Conservation (phyloP, 2,797 vertebrate genomes). For the Enteromius treurensis region DNA sequence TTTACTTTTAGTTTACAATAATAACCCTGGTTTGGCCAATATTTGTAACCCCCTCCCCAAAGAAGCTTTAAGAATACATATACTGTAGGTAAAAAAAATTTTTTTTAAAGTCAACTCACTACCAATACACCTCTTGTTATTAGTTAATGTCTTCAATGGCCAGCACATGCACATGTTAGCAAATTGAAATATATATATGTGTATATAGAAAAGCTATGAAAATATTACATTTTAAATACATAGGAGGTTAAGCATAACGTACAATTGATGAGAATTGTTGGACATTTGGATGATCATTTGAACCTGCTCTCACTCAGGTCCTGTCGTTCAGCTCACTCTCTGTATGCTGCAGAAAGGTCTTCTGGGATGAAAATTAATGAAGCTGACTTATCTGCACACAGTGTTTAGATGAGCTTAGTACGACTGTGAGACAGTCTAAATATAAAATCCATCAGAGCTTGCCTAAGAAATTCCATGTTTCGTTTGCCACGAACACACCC, state of each 20-base stretch:
- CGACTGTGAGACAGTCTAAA: conserved; percentile 72
- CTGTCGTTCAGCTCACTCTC: background rate
- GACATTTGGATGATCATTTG: background rate
- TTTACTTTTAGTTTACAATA: background rate
- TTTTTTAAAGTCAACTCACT: too few species aligned
- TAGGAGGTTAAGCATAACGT: background rate
- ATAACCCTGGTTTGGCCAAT: background rate
- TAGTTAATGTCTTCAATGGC: too few species aligned
- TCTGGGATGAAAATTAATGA: conserved; percentile 56
- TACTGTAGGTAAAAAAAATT: too few species aligned
- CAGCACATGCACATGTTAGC: too few species aligned
- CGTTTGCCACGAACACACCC: conserved; percentile 48
- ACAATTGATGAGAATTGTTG: background rate
- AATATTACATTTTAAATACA: background rate
- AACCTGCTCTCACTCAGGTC: background rate
- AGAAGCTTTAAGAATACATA: too few species aligned
- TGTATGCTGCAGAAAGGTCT: background rate
- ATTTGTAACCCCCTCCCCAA: background rate
- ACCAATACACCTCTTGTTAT: too few species aligned
- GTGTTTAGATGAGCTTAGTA: conserved; percentile 53
- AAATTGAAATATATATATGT: background rate
- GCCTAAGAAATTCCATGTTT: conserved; percentile 53
- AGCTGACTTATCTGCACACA: conserved; percentile 61
- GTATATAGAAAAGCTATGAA: background rate
- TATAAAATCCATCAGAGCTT: conserved; percentile 69